These are phyloP conservation scores for Xestia sexstrigata DNA, from an alignment of 2,888 invertebrate species.

Conservation along the genomic window DNA sequence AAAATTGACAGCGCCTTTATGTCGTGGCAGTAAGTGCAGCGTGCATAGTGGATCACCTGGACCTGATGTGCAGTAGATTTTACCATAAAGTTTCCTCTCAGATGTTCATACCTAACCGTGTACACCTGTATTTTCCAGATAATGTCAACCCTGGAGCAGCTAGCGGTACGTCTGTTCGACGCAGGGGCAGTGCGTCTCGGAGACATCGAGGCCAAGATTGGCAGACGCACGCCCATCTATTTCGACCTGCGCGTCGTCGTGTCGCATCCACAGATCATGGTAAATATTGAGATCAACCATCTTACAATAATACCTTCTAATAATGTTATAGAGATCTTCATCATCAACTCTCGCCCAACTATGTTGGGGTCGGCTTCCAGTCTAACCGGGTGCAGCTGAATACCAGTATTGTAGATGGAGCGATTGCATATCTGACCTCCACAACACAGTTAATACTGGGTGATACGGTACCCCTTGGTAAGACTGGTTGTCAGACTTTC, in stretches of 20 bases:
- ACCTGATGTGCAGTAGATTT: background rate
- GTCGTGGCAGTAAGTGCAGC: too few species aligned
- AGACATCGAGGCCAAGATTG: slow-evolving; percentile 97
- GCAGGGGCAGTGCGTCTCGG: slow-evolving; percentile 97
- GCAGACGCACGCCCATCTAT: slow-evolving; percentile 97
- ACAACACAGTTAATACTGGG: too few species aligned
- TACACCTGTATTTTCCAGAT: slow-evolving; percentile 66
- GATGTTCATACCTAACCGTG: background rate
- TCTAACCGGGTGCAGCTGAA: background rate
- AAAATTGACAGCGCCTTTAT: too few species aligned
- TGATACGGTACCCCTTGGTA: too few species aligned
- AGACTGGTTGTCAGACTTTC: too few species aligned
- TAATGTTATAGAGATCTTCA: background rate
- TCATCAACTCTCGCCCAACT: background rate
- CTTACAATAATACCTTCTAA: background rate
- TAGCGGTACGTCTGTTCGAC: slow-evolving; percentile 93
- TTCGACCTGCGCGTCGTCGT: slow-evolving; percentile 98
- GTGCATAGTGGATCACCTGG: background rate
- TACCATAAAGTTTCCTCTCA: background rate
- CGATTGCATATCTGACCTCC: too few species aligned
- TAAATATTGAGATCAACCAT: slow-evolving; percentile 75
- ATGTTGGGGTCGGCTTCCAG: background rate
- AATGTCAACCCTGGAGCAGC: slow-evolving; percentile 83
- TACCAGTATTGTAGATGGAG: too few species aligned
- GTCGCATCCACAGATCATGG: slow-evolving; percentile 96